Conservation (phyloP, 2,797 vertebrate species). For the Fratercula arctica region DNA sequence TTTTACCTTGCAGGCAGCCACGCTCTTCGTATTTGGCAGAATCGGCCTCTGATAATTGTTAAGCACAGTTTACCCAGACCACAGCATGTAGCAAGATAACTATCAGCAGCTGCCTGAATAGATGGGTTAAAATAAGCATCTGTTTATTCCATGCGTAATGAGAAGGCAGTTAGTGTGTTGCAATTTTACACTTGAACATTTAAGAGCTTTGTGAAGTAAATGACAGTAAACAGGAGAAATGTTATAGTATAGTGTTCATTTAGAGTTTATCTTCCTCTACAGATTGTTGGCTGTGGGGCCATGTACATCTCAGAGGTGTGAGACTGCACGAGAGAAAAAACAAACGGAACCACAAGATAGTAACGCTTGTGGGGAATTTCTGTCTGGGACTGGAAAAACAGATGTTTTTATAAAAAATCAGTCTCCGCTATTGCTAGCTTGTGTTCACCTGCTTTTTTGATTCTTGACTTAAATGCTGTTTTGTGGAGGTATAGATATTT, state of each 20-base stretch:
- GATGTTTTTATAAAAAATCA: neutral
- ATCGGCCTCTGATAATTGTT: neutral
- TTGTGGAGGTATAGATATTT: neutral
- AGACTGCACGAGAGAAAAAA: constrained; percentile 52
- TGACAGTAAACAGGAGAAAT: neutral
- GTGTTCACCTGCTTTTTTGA: accelerated
- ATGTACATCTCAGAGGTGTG: constrained; percentile 74
- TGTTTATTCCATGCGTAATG: neutral
- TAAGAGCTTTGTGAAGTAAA: neutral
- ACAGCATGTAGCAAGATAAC: neutral
- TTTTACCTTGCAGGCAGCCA: neutral
- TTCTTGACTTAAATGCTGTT: neutral
- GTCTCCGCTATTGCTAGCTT: neutral
- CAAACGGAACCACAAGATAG: neutral
- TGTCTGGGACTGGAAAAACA: neutral
- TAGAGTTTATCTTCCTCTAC: constrained; percentile 63
- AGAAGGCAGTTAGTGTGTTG: neutral
- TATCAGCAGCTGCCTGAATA: neutral
- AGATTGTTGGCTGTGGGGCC: constrained; percentile 68
- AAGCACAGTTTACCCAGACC: neutral
- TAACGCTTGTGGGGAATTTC: no score
- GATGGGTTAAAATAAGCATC: neutral
- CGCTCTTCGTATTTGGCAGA: neutral
- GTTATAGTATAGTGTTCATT: accelerated
- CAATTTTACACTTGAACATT: neutral